Conservation (phyloP, 1,140 invertebrate genomes). For the Drosophila leontia region DNA sequence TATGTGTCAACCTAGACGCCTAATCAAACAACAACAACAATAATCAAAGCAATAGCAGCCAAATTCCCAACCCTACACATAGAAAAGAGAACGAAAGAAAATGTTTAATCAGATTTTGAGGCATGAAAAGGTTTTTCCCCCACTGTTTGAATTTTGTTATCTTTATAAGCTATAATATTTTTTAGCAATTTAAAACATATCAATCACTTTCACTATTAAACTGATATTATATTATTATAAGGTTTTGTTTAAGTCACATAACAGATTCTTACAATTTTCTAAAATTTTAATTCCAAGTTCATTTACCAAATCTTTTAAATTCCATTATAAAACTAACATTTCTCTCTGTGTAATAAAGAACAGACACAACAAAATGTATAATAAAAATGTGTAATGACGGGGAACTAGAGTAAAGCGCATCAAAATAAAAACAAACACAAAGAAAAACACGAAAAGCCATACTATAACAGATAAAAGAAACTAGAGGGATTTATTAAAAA, state of each 20-base stretch:
- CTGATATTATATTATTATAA: background rate
- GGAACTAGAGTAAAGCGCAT: slow-evolving; percentile 25
- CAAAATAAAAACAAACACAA: slow-evolving; percentile 26
- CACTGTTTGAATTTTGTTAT: background rate
- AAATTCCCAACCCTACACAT: slow-evolving; percentile 56
- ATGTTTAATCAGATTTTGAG: background rate
- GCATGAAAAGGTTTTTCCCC: background rate
- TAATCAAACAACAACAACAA: slow-evolving; percentile 71
- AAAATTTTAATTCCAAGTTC: background rate
- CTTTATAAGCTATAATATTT: background rate
- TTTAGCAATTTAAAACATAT: background rate
- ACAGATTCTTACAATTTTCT: background rate
- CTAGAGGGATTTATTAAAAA: slow-evolving; percentile 16
- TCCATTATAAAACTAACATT: background rate
- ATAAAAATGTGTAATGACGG: slow-evolving; percentile 63
- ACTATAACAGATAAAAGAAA: slow-evolving; percentile 14
- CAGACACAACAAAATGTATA: slow-evolving; percentile 31
- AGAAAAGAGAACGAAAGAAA: slow-evolving; percentile 19
- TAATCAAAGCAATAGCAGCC: slow-evolving; percentile 54
- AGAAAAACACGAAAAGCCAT: background rate
- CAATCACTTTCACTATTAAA: background rate
- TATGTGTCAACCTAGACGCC: slow-evolving; percentile 78
- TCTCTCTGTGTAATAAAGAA: slow-evolving; percentile 1
- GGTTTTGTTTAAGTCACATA: background rate
- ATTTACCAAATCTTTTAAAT: background rate